Evolutionary conservation across 92 coral and sea anemone genomes (phyloP).

Genomic region (Zoanthus sociatus): DNA sequence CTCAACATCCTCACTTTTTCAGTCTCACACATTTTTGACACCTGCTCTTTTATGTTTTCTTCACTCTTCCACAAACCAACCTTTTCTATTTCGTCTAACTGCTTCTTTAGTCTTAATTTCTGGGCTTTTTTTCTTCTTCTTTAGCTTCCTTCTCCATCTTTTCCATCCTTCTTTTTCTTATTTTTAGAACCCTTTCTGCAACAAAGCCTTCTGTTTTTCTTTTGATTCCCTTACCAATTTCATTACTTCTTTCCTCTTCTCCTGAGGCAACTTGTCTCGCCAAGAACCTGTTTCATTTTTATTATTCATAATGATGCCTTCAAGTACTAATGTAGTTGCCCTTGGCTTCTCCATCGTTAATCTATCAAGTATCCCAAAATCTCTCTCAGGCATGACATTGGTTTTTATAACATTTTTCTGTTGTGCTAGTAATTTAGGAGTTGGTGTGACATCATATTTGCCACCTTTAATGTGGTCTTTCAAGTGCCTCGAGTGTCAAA

Average conservation of each 20-base stretch:
- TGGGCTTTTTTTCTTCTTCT: conserved; percentile 20
- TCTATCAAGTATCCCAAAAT: conserved; percentile 37
- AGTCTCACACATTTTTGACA: conserved; percentile 14
- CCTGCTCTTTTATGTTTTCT: not conserved
- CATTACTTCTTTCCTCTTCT: not conserved
- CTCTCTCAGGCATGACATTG: conserved; percentile 33
- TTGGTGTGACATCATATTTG: conserved; percentile 2
- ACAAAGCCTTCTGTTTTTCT: conserved; percentile 20
- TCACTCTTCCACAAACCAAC: not conserved
- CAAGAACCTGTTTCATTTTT: conserved; percentile 35
- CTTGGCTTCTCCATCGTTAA: conserved; percentile 35
- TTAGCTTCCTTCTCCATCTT: conserved; percentile 26
- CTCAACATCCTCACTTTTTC: not conserved
- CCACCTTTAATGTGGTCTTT: conserved; percentile 40
- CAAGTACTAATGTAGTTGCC: conserved; percentile 26
- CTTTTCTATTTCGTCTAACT: conserved; percentile 8
- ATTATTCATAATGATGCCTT: conserved; percentile 41
- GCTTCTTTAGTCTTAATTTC: not conserved
- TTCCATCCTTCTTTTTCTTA: conserved; percentile 10
- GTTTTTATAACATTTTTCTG: conserved; percentile 21
- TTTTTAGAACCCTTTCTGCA: conserved; percentile 17
- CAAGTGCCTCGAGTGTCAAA: conserved; percentile 54
- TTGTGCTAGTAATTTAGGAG: not conserved
- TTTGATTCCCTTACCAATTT: conserved; percentile 6
- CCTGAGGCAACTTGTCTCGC: conserved; percentile 27